Evolutionary conservation across 2,888 invertebrate species (phyloP).

Genomic region (Papilio demoleus): DNA sequence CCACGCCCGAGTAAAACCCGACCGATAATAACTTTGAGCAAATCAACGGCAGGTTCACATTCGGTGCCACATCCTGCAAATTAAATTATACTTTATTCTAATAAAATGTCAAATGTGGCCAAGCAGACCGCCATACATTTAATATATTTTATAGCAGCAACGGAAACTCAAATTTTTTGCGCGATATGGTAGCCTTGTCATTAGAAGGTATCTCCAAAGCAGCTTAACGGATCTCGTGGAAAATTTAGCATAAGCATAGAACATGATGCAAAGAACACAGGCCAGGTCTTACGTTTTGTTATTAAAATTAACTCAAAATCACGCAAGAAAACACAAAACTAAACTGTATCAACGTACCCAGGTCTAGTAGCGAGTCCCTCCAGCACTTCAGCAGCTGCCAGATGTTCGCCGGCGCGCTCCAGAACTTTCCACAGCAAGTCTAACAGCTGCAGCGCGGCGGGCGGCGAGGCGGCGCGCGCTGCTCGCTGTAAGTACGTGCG

Average conservation of each 20-base stretch:
- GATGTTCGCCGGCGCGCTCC: constrained; percentile 95
- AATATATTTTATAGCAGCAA: too few species aligned
- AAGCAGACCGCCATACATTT: too few species aligned
- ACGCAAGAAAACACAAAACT: too few species aligned
- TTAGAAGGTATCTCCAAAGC: too few species aligned
- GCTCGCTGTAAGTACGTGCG: constrained; percentile 89
- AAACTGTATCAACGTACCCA: constrained; percentile 76
- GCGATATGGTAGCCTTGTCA: too few species aligned
- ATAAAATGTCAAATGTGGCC: not conserved
- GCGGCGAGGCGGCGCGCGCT: constrained; percentile 82
- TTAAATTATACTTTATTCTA: not conserved
- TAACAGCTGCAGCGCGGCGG: constrained; percentile 85
- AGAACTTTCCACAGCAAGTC: constrained; percentile 98
- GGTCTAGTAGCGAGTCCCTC: constrained; percentile 92
- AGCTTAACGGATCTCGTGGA: too few species aligned
- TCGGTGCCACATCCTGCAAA: constrained; percentile 88
- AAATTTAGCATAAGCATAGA: too few species aligned
- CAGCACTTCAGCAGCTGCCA: constrained; percentile 95
- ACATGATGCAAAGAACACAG: too few species aligned
- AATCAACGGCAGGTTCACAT: constrained; percentile 92
- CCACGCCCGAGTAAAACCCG: constrained; percentile 93
- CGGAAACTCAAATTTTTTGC: too few species aligned
- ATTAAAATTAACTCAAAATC: too few species aligned
- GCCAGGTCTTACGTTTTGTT: too few species aligned
- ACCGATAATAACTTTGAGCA: constrained; percentile 92